These are phyloP conservation scores for Rhingia rostrata DNA, from an alignment of 2,888 invertebrate genomes.

Conservation along the genomic window DNA sequence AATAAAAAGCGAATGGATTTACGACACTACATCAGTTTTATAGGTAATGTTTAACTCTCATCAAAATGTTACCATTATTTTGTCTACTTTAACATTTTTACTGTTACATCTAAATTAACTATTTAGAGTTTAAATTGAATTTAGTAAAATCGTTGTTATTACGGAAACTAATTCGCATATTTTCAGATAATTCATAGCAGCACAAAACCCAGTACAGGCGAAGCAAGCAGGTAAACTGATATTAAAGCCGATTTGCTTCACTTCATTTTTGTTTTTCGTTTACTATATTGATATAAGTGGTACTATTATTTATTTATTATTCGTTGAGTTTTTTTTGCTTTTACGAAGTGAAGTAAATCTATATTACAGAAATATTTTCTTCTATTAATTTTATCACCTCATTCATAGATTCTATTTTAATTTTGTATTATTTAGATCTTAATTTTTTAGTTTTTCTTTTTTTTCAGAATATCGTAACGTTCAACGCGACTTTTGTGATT, in stretches of 20 bases:
- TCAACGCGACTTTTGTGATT: constrained; percentile 57
- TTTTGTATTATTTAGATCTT: constrained; percentile 44
- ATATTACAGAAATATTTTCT: no score
- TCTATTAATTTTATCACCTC: neutral
- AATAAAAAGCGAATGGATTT: no score
- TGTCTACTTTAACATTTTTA: neutral
- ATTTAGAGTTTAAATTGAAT: no score
- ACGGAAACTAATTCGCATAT: constrained; percentile 42
- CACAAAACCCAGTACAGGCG: constrained; percentile 84
- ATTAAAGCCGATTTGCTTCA: constrained; percentile 5
- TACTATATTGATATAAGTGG: no score
- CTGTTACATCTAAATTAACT: no score
- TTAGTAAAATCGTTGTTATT: neutral
- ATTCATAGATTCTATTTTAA: constrained; percentile 28
- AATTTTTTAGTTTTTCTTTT: constrained; percentile 73
- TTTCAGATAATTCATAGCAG: constrained; percentile 88
- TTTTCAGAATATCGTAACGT: constrained; percentile 79
- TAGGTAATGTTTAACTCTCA: no score
- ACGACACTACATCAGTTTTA: no score
- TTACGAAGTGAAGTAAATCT: no score
- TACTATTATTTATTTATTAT: no score
- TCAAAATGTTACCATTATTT: neutral
- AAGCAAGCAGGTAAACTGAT: constrained; percentile 85
- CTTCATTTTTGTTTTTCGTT: constrained; percentile 2
- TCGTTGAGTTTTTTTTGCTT: no score